Evolutionary conservation across 2,113 vertebrate species (phyloP).

Genomic region (Meleagris gallopavo): DNA sequence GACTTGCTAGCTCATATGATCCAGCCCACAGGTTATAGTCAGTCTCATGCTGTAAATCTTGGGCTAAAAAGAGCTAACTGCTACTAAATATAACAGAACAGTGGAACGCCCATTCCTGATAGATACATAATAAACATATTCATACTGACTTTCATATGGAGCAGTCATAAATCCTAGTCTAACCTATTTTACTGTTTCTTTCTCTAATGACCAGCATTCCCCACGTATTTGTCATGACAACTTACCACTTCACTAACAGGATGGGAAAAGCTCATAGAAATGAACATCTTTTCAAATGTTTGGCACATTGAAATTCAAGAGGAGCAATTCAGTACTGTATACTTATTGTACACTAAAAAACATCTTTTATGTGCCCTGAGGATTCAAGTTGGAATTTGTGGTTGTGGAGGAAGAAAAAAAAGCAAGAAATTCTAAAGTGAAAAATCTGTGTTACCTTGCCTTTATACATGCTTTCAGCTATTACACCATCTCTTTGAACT

Average conservation of each 20-base stretch:
- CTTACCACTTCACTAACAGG: not conserved
- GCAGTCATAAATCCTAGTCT: not conserved
- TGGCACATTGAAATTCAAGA: not conserved
- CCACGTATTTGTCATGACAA: fast-evolving
- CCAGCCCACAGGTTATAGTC: not conserved
- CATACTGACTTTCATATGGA: not conserved
- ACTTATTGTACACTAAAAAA: not conserved
- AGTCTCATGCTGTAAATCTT: not conserved
- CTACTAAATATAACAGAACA: not conserved
- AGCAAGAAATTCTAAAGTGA: not conserved
- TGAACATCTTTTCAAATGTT: not conserved
- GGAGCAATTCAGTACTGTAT: not conserved
- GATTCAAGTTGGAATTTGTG: not conserved
- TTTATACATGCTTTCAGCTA: not conserved
- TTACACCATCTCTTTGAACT: not conserved
- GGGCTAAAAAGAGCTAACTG: not conserved
- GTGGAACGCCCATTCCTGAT: not conserved
- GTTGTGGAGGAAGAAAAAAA: not conserved
- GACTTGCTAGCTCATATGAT: not conserved
- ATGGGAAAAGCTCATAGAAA: not conserved
- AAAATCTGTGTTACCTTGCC: not conserved
- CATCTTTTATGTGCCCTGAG: not conserved
- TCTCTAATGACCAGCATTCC: not conserved
- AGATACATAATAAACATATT: not conserved
- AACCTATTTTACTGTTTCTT: not conserved